These are phyloP conservation scores for Eulemur rubriventer DNA, from an alignment of 2,797 vertebrate genomes.

Conservation along the genomic window DNA sequence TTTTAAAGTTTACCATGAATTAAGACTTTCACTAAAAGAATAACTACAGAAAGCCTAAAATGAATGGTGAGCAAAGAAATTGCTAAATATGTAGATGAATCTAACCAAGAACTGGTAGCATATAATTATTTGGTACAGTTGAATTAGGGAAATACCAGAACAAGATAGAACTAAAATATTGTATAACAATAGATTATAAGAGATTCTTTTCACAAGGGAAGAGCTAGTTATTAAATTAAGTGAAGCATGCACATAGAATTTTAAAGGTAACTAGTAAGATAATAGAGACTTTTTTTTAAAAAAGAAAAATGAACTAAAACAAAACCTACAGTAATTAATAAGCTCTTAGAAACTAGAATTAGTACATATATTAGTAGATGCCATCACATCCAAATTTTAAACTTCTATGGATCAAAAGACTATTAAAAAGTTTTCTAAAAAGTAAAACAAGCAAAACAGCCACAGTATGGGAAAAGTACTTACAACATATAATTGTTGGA, in stretches of 20 bases:
- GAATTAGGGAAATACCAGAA: background rate
- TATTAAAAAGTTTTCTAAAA: background rate
- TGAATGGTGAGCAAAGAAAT: background rate
- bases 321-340: background rate
- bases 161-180: background rate
- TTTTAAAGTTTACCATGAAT: background rate
- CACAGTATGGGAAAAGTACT: background rate
- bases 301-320: background rate
- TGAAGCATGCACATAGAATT: background rate
- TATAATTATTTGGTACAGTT: background rate
- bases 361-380: background rate
- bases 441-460: background rate
- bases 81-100: background rate
- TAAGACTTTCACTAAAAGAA: background rate
- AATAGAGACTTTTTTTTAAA: background rate
- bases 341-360: background rate
- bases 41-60: background rate
- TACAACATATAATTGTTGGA: background rate
- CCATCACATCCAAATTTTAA: background rate
- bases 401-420: background rate
- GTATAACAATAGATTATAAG: background rate
- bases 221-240: background rate
- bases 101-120: background rate
- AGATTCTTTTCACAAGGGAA: background rate
- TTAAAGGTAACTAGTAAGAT: background rate